Base-by-base conservation (phyloP, 2,113 vertebrate species). In the Oenanthe melanoleuca region DNA sequence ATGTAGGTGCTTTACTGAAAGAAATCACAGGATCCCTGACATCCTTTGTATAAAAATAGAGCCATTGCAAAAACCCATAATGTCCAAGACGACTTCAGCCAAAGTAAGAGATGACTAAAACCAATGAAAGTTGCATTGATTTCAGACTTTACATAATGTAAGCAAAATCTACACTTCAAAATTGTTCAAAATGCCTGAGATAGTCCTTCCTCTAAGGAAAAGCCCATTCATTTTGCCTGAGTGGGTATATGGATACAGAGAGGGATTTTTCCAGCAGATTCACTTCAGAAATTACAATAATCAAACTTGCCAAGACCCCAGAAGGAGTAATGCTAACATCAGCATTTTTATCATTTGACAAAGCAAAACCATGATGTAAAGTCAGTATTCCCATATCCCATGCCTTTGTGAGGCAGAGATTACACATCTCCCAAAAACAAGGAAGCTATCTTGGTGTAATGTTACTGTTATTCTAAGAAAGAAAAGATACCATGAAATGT, bases 41-140 rank as follows among this genome's bases (percentile, higher is more conserved):
- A 82, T 71, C 12, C 57, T 87, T 81, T 94, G 89, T 45, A 84
- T 87, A 55, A 92, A 73, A 93, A 90, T 18, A 72, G 13, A 50
- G 13, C 12, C 53, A 89, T 31, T 47, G 33, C 11, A 69, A 64
- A 72, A 63, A 53, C 21, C 33, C 25, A 26, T 33, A 40, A 12
- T 16, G 61, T 88, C 40, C 37, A 70, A 16, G 42, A 53, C 34
- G 4, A 42, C 37, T 70, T 92, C 50, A 78, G 61, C 91, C 52
- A 15, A 60, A 85, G 11, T 47, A 34, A 83, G 16, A 38, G 34
- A n/a, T 80, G 44, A 53, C 25, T 63, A 82, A 82, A 24, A 80
- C 8, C 31, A 45, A 12, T 18, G 6, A 52, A 84, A 45, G 12
- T 69, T 52, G 28, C 12, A 17, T 3, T 53, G 37, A 78, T 83